Evolutionary conservation across 2,797 vertebrate genomes (phyloP).

Genomic region (Merluccius polli): DNA sequence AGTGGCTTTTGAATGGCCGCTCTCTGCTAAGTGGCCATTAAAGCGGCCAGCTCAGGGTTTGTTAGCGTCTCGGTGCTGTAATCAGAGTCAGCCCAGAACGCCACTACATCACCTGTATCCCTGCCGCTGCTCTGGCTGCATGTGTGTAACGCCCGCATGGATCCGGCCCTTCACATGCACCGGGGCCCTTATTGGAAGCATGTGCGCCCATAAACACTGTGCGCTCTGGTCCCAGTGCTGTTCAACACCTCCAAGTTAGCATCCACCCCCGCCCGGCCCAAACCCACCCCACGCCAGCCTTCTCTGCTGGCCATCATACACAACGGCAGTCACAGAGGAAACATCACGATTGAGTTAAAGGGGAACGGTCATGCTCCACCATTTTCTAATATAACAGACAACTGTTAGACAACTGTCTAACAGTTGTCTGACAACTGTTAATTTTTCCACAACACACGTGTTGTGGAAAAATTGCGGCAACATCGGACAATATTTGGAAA

Average conservation of each 20-base stretch:
- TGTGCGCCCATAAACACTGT: slow-evolving; percentile 61
- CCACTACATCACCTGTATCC: slow-evolving; percentile 58
- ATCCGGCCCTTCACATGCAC: slow-evolving; percentile 37
- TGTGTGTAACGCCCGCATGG: slow-evolving; percentile 6
- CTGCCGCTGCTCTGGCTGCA: neutral
- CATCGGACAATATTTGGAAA: too few species aligned
- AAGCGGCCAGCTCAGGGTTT: slow-evolving; percentile 58
- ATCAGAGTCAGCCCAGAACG: slow-evolving; percentile 57
- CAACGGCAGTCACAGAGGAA: too few species aligned
- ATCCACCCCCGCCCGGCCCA: neutral
- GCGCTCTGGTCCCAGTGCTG: slow-evolving; percentile 51
- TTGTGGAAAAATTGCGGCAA: too few species aligned
- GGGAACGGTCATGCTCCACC: too few species aligned
- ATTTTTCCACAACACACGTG: too few species aligned
- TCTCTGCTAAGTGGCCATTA: slow-evolving; percentile 59
- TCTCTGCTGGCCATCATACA: too few species aligned
- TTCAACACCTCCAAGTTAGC: slow-evolving; percentile 56
- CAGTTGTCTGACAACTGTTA: too few species aligned
- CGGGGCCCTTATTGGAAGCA: slow-evolving; percentile 57
- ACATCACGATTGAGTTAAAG: too few species aligned
- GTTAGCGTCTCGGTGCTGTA: slow-evolving; percentile 57
- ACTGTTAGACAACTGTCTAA: too few species aligned
- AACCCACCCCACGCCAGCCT: too few species aligned
- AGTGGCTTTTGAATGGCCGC: slow-evolving; percentile 50
- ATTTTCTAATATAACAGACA: too few species aligned